Evolutionary conservation across 2,113 vertebrate species (phyloP).

Genomic region (Rhinoderma darwinii): DNA sequence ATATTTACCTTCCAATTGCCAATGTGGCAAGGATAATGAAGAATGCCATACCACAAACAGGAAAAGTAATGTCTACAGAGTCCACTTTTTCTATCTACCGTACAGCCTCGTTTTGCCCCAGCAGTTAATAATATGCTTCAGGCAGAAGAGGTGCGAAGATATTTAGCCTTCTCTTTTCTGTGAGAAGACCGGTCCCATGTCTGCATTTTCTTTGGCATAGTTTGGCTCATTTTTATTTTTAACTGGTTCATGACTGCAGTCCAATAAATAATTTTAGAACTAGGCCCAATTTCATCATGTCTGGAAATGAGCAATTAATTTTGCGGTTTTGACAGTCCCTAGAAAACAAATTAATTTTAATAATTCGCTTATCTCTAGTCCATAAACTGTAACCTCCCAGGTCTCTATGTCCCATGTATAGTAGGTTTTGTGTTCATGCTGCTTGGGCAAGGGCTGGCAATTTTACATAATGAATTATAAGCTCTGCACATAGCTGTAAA

Average conservation of each 20-base stretch:
- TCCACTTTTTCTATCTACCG: slow-evolving; percentile 22
- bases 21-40: slow-evolving; percentile 99
- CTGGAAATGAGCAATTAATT: too few species aligned
- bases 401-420: too few species aligned
- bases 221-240: background rate
- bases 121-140: slow-evolving; percentile 10
- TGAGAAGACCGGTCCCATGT: background rate
- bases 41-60: slow-evolving; percentile 94
- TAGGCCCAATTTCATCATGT: background rate
- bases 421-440: too few species aligned
- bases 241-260: background rate
- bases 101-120: slow-evolving; percentile 6
- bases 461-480: too few species aligned
- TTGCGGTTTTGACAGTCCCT: too few species aligned
- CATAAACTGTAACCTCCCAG: too few species aligned
- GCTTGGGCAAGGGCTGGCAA: too few species aligned
- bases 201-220: background rate
- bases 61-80: slow-evolving; percentile 82
- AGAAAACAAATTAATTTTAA: too few species aligned
- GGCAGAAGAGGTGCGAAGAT: slow-evolving; percentile 32
- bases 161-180: background rate
- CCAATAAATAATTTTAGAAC: background rate
- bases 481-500: too few species aligned
- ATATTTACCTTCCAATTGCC: slow-evolving; percentile 98
- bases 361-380: too few species aligned